phyloP scores from a whole-genome alignment of 2,888 invertebrate species.

The Chrysolina oricalcia region DNA sequence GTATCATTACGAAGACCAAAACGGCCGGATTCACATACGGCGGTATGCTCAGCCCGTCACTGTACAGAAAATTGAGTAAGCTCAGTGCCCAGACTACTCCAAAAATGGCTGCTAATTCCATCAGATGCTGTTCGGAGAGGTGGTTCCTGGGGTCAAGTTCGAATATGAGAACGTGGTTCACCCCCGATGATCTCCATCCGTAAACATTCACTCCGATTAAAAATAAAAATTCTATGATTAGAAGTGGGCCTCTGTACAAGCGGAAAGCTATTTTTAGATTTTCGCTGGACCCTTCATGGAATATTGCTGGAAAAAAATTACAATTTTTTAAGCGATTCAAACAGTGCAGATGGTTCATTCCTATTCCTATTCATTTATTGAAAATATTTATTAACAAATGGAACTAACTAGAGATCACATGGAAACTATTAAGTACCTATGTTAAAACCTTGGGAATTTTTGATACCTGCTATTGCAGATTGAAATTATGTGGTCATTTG shows the following conservation, averaged over 20 bases:
- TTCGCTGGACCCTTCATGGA: constrained; percentile 72
- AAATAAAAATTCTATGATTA: constrained; percentile 84
- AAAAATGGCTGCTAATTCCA: constrained; percentile 85
- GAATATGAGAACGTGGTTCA: constrained; percentile 89
- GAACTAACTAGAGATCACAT: too few species aligned
- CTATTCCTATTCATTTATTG: too few species aligned
- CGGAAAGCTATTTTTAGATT: constrained; percentile 82
- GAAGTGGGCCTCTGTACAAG: constrained; percentile 85
- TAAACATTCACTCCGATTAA: constrained; percentile 87
- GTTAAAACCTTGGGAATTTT: too few species aligned
- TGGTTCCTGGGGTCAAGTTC: constrained; percentile 88
- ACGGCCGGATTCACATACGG: constrained; percentile 85
- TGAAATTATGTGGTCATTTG: too few species aligned
- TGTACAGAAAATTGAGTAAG: constrained; percentile 79
- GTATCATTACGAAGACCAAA: constrained; percentile 78
- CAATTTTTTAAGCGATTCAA: not conserved
- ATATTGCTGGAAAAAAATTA: constrained; percentile 70
- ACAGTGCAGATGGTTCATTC: not conserved
- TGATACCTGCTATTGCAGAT: too few species aligned
- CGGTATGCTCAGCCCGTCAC: constrained; percentile 79
- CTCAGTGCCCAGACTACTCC: constrained; percentile 84
- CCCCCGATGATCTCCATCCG: constrained; percentile 87
- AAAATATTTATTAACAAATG: too few species aligned
- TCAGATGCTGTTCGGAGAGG: constrained; percentile 82
- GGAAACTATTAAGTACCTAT: too few species aligned